These are phyloP conservation scores for Nyctibius grandis DNA, from an alignment of 2,797 vertebrate species.

Conservation along the genomic window DNA sequence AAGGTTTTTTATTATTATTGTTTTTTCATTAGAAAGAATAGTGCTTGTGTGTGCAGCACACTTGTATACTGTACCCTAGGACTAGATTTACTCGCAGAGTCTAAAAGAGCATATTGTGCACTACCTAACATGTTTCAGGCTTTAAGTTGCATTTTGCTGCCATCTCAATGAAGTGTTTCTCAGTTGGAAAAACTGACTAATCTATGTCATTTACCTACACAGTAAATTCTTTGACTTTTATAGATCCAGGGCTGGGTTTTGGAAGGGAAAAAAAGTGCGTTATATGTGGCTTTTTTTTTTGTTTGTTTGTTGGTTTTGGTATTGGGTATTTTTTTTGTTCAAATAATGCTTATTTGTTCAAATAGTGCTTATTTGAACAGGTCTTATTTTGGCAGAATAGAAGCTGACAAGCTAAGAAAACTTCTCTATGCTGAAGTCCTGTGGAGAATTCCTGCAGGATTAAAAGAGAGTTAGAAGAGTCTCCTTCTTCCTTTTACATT, in stretches of 20 bases:
- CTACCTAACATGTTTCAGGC: background rate
- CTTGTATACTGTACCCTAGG: background rate
- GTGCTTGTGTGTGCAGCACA: background rate
- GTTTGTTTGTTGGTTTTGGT: background rate
- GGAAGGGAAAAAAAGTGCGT: background rate
- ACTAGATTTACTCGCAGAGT: background rate
- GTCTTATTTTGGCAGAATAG: background rate
- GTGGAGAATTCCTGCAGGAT: background rate
- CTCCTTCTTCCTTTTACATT: background rate
- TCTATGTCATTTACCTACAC: background rate
- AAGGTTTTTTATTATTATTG: background rate
- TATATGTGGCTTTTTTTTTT: background rate
- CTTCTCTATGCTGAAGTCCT: background rate
- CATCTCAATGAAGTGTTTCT: background rate
- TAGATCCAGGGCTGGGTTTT: background rate
- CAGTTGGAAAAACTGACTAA: background rate
- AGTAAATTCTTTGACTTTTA: background rate
- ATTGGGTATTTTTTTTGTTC: background rate
- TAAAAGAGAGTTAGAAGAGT: background rate
- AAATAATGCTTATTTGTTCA: too few species aligned
- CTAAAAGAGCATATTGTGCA: constrained; percentile 19
- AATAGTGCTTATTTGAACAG: background rate
- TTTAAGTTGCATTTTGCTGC: background rate
- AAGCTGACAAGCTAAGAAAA: background rate
- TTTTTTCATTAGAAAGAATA: constrained; percentile 28